Conservation (phyloP, 2,113 vertebrate species). For the Lucifuga dentata region DNA sequence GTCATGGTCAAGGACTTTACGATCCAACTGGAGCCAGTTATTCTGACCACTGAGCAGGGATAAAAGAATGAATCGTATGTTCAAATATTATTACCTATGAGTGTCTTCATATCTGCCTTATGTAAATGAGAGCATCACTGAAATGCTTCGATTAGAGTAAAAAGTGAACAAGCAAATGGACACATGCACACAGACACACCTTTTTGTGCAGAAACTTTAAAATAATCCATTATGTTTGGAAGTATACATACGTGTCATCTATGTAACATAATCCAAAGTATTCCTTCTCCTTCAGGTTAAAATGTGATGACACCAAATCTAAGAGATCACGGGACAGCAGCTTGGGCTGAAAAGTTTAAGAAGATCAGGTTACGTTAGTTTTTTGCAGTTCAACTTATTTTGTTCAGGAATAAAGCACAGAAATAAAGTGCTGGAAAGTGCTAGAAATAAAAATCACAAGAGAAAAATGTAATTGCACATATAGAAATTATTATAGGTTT, state of each 20-base stretch:
- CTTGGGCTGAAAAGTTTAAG: conserved; percentile 87
- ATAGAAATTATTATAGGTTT: no score
- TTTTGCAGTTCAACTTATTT: background rate
- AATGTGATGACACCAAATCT: conserved; percentile 97
- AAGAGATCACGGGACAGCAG: conserved; percentile 93
- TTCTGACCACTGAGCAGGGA: conserved; percentile 87
- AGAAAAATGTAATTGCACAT: no score
- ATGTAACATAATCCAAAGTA: conserved; percentile 96
- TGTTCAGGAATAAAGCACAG: no score
- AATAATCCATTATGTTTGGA: background rate
- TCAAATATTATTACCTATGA: conserved; percentile 5
- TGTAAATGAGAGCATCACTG: conserved; percentile 7
- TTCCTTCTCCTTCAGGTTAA: conserved; percentile 98
- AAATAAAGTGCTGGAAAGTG: no score
- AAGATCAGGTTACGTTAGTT: background rate
- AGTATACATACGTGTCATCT: conserved; percentile 90
- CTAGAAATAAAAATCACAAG: no score
- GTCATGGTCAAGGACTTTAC: conserved; percentile 95
- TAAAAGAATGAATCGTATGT: conserved; percentile 43
- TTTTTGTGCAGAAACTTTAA: background rate
- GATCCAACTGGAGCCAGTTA: conserved; percentile 96
- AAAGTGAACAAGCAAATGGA: background rate
- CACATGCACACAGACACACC: background rate
- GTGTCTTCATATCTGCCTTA: background rate
- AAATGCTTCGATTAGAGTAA: conserved; percentile 2